phyloP scores from a whole-genome alignment of 2,888 invertebrate genomes.

The Drosophila infuscata region DNA sequence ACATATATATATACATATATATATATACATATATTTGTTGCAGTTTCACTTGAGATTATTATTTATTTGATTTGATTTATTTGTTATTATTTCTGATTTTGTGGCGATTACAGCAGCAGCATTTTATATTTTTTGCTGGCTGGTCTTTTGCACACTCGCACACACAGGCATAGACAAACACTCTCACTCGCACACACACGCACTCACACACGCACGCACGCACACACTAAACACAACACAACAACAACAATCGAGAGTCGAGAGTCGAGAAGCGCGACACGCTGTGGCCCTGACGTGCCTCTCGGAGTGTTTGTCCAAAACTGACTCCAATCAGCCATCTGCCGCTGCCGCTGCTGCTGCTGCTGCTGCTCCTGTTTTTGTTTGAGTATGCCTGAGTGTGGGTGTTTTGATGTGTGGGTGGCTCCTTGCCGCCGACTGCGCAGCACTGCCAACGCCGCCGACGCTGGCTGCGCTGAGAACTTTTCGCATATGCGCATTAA shows the following conservation, averaged over 20 bases:
- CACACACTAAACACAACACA: conserved; percentile 47
- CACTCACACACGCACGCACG: conserved; percentile 41
- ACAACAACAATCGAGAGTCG: conserved; percentile 76
- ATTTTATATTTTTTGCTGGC: conserved; percentile 38
- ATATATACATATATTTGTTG: not conserved
- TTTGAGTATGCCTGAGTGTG: not conserved
- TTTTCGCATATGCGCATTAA: conserved; percentile 32
- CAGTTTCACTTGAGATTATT: conserved; percentile 43
- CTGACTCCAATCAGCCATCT: conserved; percentile 62
- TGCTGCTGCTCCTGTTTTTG: not conserved
- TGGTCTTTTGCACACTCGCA: conserved; percentile 48
- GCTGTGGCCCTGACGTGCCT: conserved; percentile 83
- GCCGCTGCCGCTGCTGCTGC: conserved; percentile 10
- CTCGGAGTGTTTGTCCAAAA: conserved; percentile 85
- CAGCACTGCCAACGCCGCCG: conserved; percentile 22
- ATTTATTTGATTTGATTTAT: conserved; percentile 19
- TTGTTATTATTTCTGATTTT: conserved; percentile 22
- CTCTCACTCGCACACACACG: conserved; percentile 39
- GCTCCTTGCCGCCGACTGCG: conserved; percentile 19
- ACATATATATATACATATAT: not conserved
- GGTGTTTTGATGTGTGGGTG: conserved; percentile 31
- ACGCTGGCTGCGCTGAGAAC: conserved; percentile 23
- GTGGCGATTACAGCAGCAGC: conserved; percentile 70
- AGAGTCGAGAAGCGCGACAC: conserved; percentile 80
- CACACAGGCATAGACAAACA: conserved; percentile 29